Evolutionary conservation across 2,888 invertebrate genomes (phyloP).

Genomic region (Ellobium chinense): DNA sequence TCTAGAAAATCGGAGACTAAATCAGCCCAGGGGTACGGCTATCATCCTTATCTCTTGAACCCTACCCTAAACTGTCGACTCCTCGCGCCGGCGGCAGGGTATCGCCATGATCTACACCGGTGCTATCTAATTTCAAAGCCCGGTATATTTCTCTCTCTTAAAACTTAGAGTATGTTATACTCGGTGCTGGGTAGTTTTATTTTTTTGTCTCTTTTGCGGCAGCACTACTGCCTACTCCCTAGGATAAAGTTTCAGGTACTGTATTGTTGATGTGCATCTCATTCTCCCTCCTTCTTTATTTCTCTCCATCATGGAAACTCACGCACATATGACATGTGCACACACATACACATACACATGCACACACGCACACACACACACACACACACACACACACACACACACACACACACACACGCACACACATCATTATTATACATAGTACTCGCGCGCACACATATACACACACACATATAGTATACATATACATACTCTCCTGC

Average conservation of each 20-base stretch:
- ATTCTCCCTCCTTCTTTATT: too few species aligned
- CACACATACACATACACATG: background rate
- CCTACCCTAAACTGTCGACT: background rate
- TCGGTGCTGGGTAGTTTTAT: too few species aligned
- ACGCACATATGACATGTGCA: too few species aligned
- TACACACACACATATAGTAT: slow-evolving; percentile 11
- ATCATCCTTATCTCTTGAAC: background rate
- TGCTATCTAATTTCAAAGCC: too few species aligned
- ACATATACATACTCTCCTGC: background rate
- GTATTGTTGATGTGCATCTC: too few species aligned
- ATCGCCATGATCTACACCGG: background rate
- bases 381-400: background rate
- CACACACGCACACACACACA: background rate
- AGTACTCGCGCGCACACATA: background rate
- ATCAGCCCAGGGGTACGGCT: background rate
- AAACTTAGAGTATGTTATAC: too few species aligned
- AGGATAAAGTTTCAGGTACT: too few species aligned
- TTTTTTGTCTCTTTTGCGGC: too few species aligned
- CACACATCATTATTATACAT: background rate
- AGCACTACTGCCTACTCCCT: too few species aligned
- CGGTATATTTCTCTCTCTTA: too few species aligned
- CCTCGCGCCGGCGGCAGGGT: background rate
- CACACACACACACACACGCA: background rate
- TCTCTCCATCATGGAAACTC: too few species aligned
- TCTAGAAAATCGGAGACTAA: background rate